These are phyloP conservation scores for Hydrotaea diabolus DNA, from an alignment of 2,888 invertebrate genomes.

Conservation along the genomic window DNA sequence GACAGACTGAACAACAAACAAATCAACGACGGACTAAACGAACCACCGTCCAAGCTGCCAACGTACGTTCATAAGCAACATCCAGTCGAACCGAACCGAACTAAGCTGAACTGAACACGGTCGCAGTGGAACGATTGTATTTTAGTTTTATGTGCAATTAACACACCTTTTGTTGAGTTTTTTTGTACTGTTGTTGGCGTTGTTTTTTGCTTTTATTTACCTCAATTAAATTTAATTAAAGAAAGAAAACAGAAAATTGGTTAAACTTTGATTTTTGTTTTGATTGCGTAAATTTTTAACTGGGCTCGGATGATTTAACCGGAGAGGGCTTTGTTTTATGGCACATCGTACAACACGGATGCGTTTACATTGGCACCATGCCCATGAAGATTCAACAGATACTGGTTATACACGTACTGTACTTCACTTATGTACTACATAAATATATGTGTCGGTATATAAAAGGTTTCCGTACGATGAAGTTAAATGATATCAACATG, in stretches of 20 bases:
- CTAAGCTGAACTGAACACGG: constrained; percentile 20
- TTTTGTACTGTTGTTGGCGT: constrained; percentile 4
- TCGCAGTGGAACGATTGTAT: constrained; percentile 45
- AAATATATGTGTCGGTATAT: no score
- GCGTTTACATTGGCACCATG: not conserved
- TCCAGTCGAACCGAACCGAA: not conserved
- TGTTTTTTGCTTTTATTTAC: constrained; percentile 57
- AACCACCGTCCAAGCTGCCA: not conserved
- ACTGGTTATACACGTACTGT: not conserved
- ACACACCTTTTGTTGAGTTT: constrained; percentile 57
- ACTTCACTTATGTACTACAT: no score
- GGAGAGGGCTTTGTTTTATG: constrained; percentile 31
- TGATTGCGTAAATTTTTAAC: constrained; percentile 55
- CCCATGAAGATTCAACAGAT: not conserved
- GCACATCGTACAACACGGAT: constrained; percentile 29
- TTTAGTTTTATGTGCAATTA: constrained; percentile 64
- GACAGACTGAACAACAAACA: constrained; percentile 25
- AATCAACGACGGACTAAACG: constrained; percentile 40
- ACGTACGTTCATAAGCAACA: constrained; percentile 13
- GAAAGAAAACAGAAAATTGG: constrained; percentile 51
- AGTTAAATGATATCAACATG: no score
- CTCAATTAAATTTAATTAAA: constrained; percentile 62
- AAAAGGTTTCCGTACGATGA: no score
- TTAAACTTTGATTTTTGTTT: constrained; percentile 58
- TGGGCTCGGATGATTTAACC: constrained; percentile 50